phyloP scores from a whole-genome alignment of 2,113 vertebrate species.

The Numenius arquata region DNA sequence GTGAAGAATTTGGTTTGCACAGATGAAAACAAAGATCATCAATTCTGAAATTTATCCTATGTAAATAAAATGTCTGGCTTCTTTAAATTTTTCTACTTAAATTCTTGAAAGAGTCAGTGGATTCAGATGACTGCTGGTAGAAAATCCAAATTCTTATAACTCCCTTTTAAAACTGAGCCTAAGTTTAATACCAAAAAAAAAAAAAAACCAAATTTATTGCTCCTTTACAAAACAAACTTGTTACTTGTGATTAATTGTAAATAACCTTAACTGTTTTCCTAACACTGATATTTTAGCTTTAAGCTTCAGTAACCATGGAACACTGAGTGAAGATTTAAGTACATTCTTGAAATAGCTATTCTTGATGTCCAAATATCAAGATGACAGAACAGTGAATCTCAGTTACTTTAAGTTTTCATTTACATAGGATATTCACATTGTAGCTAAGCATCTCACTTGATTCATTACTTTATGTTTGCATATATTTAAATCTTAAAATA shows the following conservation, averaged over 20 bases:
- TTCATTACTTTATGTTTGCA: background rate
- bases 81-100: background rate
- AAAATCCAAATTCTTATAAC: background rate
- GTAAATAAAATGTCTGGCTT: background rate
- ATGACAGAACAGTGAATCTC: background rate
- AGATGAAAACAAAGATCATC: slow-evolving; percentile 16
- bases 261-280: background rate
- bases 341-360: background rate
- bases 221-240: background rate
- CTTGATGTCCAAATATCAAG: background rate
- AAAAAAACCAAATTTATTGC: background rate
- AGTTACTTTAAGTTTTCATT: background rate
- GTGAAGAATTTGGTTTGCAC: background rate
- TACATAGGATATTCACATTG: background rate
- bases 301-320: background rate
- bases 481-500: background rate
- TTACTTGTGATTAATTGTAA: background rate
- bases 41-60: slow-evolving; percentile 13
- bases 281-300: background rate
- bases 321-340: background rate
- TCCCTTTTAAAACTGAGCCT: background rate
- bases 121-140: background rate
- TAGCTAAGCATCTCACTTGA: background rate
- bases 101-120: background rate
- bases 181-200: background rate